Percentiles rank a stretch among this genome's conserved stretches.
phyloP scores from a whole-genome alignment of 2,888 invertebrate species.

The Rhagophthalmus giganteus region DNA sequence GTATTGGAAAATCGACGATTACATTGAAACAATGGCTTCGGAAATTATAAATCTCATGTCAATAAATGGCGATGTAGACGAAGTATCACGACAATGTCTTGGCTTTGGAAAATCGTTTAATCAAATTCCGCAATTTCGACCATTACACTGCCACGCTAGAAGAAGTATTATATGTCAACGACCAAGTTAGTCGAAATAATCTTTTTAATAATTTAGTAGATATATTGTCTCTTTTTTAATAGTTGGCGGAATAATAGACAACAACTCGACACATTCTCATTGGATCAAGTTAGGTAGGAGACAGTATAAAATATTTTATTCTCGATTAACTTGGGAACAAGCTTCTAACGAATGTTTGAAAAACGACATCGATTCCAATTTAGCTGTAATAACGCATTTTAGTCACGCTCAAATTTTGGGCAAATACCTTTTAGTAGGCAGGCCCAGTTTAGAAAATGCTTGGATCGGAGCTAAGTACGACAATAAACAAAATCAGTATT shows the following conservation, averaged over 20 bases:
- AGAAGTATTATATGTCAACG: constrained; percentile 7
- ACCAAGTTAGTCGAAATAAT: background rate
- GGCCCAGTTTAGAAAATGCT: constrained; percentile 60
- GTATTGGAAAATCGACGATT: constrained; percentile 1
- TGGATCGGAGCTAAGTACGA: constrained; percentile 58
- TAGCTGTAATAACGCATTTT: constrained; percentile 7
- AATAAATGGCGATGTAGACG: background rate
- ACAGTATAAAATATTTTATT: constrained; percentile 11
- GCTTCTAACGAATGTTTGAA: background rate
- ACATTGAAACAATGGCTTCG: background rate
- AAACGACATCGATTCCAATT: background rate
- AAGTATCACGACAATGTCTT: constrained; percentile 5
- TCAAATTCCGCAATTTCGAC: constrained; percentile 1
- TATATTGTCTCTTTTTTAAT: background rate
- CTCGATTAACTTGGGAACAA: background rate
- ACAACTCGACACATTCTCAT: constrained; percentile 7
- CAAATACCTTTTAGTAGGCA: constrained; percentile 55
- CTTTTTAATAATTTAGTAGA: background rate
- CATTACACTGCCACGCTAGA: background rate
- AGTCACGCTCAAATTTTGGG: constrained; percentile 49
- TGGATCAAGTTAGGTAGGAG: constrained; percentile 12
- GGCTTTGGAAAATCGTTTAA: constrained; percentile 5
- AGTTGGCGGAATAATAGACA: background rate
- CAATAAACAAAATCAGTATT: background rate
- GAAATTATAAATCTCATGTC: background rate